Evolutionary conservation across 2,888 invertebrate genomes (phyloP).

Genomic region (Idaea aversata): DNA sequence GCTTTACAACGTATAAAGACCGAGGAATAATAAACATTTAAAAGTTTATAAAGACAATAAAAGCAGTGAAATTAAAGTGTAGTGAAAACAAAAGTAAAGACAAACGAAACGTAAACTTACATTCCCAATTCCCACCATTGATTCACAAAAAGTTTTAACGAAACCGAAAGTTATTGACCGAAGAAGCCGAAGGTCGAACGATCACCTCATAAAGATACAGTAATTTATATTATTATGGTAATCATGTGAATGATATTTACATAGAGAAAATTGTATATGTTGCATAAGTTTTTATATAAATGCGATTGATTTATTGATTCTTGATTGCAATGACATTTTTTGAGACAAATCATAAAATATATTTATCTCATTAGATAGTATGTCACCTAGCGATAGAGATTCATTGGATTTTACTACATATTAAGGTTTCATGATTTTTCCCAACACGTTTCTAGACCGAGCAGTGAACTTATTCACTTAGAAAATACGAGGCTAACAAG

Average conservation of each 20-base stretch:
- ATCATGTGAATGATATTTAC: background rate
- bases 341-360: too few species aligned
- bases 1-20: background rate
- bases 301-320: too few species aligned
- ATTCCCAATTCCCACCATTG: background rate
- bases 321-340: too few species aligned
- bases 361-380: too few species aligned
- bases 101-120: background rate
- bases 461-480: too few species aligned
- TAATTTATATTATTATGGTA: background rate
- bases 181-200: slow-evolving; percentile 1
- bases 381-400: too few species aligned
- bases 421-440: too few species aligned
- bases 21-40: background rate
- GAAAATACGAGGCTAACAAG: too few species aligned
- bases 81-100: background rate
- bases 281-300: background rate
- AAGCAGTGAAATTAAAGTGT: background rate
- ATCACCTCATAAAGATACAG: background rate
- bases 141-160: background rate
- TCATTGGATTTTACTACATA: too few species aligned
- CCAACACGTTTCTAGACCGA: too few species aligned
- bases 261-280: background rate
- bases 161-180: background rate
- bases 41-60: background rate